Base-by-base conservation (phyloP, 2,113 vertebrate species). In the Spizaetus ornatus region DNA sequence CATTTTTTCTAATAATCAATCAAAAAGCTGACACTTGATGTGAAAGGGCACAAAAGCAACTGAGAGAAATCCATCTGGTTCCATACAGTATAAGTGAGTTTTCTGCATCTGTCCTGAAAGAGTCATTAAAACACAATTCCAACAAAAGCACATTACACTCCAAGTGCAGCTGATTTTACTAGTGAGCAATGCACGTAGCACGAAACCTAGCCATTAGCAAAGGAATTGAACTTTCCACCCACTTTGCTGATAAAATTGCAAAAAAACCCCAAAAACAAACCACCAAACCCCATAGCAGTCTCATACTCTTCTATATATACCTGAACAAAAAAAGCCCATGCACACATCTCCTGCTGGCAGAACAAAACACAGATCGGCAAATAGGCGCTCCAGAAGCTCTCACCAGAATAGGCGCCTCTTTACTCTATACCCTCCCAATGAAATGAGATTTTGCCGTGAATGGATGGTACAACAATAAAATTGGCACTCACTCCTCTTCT, bases 261-360 rank as follows among this genome's bases (percentile, higher is more conserved):
- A 26, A 38, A 69, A 26, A 15, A 4, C 11, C 20, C 47, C 38
- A 36, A 19, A 67, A 52, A 26, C 38, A 31, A 21, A 13, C 10
- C 6, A 20, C 1, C 20, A 26, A 66, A 58, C 22, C 11, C 31
- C 45, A 23, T 9, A 62, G 27, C 11, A 84, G 18, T 58, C 27
- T 62, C 27, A 36, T 14, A 32, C 21, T 40, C 6, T 34, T 62
- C 21, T 32, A 4, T 7, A 38, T 12, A 43, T 9, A 14, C 15
- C 43, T n/a, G 47, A 76, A 36, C 7, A 40, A 71, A 79, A 82
- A 62, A n/a, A 19, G 2, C 7, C 26, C 12, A 14, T 1, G 10
- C 14, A 36, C 25, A 36, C 5, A 26, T 1, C 13, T 72, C 0
- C 0, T 48, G 16, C 14, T 66, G 36, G 38, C 25, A 82, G n/a